Base-by-base conservation (phyloP, 2,888 invertebrate species). In the Cryptocephalus primarius region DNA sequence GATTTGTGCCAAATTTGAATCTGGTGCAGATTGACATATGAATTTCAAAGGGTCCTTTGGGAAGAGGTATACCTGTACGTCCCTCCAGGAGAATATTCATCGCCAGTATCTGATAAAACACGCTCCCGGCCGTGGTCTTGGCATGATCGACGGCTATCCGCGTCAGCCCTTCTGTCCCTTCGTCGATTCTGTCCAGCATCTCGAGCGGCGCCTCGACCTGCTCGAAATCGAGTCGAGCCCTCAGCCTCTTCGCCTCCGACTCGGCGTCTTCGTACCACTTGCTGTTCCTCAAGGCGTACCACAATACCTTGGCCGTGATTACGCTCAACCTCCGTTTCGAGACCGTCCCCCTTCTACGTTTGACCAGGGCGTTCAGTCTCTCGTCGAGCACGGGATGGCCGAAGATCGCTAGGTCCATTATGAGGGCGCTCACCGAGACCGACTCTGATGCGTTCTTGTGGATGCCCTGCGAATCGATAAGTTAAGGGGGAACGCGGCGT, bases 381-480 rank as follows among this genome's bases (percentile, higher is more conserved):
- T 77, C 75, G 40, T 77, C 75, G 1, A 78, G 71, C 1, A 81
- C 73, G n/a, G 69, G 60, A 59, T 78, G 78, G 0, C 84, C 84
- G 59, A 77, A 80, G 9, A 83, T 59, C 0, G 79, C 74, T 61
- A 83, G 67, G 58, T 82, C 82, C 13, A 75, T 43, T 60, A 80
- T 75, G 48, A 75, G 75, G 9, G 74, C 62, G 8, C 62, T 60
- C 6, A 77, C 57, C 22, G 72, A 67, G 8, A 80, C 67, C 46
- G 75, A 61, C 22, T 70, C 58, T 0, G 69, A 68, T 1, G 72
- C 61, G 39, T 62, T 60, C 4, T 61, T 64, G 52, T 79, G 72
- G 13, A 77, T 44, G 8, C 72, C 60, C 78, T 80, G 60, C 32
- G 70, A 70, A 32, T 13, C 42, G 10, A 33, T 11, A 32, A 36